phyloP scores from a whole-genome alignment of 2,888 invertebrate genomes.

The Drosophila koepferae region DNA sequence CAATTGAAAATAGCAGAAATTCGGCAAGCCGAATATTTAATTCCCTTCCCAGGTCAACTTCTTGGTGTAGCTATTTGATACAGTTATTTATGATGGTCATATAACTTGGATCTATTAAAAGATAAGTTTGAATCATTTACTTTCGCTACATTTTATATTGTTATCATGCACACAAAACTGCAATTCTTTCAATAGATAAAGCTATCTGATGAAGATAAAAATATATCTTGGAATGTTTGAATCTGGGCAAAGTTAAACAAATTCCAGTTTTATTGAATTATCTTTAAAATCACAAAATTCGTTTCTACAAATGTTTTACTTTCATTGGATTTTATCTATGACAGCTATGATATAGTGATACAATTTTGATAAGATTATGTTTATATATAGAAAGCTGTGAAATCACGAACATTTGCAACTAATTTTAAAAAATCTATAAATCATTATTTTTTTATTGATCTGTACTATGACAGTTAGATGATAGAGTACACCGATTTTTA shows the following conservation, averaged over 20 bases:
- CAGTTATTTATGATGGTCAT: no score
- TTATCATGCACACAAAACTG: no score
- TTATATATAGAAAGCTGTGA: not conserved
- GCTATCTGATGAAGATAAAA: no score
- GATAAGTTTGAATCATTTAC: no score
- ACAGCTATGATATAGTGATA: constrained; percentile 6
- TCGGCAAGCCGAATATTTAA: not conserved
- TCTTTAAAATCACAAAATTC: not conserved
- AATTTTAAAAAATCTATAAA: not conserved
- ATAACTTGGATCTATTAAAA: no score
- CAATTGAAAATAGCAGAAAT: constrained; percentile 3
- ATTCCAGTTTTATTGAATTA: not conserved
- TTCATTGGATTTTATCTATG: constrained; percentile 5
- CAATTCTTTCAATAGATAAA: no score
- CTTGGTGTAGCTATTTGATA: no score
- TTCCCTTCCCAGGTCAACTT: not conserved
- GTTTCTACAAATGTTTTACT: not conserved
- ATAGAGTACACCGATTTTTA: not conserved
- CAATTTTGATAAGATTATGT: constrained; percentile 6
- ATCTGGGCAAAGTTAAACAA: no score
- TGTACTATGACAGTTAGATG: not conserved
- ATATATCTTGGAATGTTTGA: no score
- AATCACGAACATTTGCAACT: not conserved
- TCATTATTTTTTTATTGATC: not conserved
- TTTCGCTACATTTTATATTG: no score